Evolutionary conservation across 2,888 invertebrate genomes (phyloP), one percentile per base, ranked within the genome.

Genomic region (Tinea semifulvella): DNA sequence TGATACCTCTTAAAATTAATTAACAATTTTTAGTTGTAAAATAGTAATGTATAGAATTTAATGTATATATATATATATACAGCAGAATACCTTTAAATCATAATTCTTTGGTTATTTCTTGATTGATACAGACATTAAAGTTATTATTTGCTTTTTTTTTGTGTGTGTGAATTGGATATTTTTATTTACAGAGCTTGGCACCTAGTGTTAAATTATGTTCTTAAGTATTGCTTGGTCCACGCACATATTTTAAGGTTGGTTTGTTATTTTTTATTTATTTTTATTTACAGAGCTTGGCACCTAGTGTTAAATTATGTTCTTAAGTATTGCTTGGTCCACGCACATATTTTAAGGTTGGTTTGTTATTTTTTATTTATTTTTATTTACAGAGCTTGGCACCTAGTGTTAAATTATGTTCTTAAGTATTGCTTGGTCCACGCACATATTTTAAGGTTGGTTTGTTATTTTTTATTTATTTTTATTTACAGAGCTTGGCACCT

Each of bases 111-210:
- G n/a, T n/a, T n/a, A n/a, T n/a, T n/a, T n/a, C n/a, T n/a, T n/a
- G n/a, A n/a, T n/a, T n/a, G n/a, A n/a, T n/a, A n/a, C n/a, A n/a
- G n/a, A n/a, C n/a, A n/a, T n/a, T n/a, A n/a, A n/a, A n/a, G n/a
- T 46, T 47, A 43, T 48, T 46, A 45, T 14, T 17, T 17, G 28
- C 31, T 46, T 49, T 36, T 38, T 20, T 42, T 39, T 45, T 44
- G n/a, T n/a, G 50, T 46, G 22, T 28, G 22, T 31, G 31, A 20
- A 11, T 38, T 36, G 18, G n/a, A 43, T 50, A 55, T 49, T 26
- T 63, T 68, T 66, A 54, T 57, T 77, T 76, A 60, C 79, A 80
- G 79, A 77, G 59, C 53, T 54, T 69, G 60, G 60, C 70, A 56
- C 61, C 70, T 65, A 77, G 74, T 62, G 73, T 75, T 56, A 63